These are phyloP conservation scores for Drosophila anomalata DNA, from an alignment of 2,888 invertebrate species.

Conservation along the genomic window DNA sequence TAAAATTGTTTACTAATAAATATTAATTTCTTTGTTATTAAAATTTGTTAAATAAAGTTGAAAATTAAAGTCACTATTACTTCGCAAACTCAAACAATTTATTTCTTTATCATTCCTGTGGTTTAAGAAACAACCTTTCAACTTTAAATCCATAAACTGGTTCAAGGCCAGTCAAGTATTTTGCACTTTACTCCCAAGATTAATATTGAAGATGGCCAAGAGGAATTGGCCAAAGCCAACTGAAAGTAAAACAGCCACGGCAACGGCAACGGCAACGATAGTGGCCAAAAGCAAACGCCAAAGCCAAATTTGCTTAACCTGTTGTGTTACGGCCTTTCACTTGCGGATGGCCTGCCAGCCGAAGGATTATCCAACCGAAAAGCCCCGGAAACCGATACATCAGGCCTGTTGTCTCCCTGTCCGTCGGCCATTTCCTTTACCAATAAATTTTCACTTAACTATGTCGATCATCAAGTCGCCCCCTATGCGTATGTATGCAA, in stretches of 20 bases:
- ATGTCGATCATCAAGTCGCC: conserved; percentile 56
- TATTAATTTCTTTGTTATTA: too few relatives aligned
- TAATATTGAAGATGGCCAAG: conserved; percentile 43
- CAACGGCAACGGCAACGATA: conserved; percentile 23
- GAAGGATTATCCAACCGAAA: conserved; percentile 68
- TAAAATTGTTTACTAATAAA: too few relatives aligned
- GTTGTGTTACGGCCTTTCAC: conserved; percentile 59
- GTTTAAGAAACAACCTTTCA: not conserved
- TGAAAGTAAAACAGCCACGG: conserved; percentile 1
- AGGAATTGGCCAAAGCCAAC: conserved; percentile 16
- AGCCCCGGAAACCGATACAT: conserved; percentile 71
- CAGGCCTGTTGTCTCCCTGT: conserved; percentile 55
- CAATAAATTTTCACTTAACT: conserved; percentile 76
- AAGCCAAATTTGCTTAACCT: conserved; percentile 65
- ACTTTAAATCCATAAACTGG: conserved; percentile 33
- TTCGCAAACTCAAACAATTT: too few relatives aligned
- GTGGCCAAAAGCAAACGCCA: conserved; percentile 21
- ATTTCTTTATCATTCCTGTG: not conserved
- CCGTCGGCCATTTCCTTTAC: conserved; percentile 61
- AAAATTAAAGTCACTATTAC: too few relatives aligned
- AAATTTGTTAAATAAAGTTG: too few relatives aligned
- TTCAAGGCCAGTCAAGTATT: conserved; percentile 52
- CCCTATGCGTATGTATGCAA: conserved; percentile 11
- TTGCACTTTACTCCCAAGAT: conserved; percentile 10
- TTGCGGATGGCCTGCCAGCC: conserved; percentile 37